A percentile compares a stretch with the other conserved stretches of the same genome.
Conservation (phyloP, 2,113 vertebrate species). For the Chlorodrepanis virens region DNA sequence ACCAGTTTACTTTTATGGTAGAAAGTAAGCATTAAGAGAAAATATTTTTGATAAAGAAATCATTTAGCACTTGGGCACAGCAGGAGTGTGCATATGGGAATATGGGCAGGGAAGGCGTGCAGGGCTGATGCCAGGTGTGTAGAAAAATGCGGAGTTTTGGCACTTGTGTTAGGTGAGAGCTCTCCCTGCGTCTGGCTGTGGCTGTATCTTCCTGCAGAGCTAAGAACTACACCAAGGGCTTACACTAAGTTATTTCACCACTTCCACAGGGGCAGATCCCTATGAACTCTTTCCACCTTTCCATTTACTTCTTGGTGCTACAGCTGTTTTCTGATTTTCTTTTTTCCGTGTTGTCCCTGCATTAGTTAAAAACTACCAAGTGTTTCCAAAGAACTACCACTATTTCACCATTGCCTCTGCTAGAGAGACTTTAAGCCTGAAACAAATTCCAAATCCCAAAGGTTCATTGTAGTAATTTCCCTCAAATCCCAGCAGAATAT, state of each 20-base stretch:
- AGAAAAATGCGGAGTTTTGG: slow-evolving; percentile 67
- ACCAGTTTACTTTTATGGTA: not conserved
- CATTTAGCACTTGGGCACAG: fast-evolving
- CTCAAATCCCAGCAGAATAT: not conserved
- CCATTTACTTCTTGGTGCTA: not conserved
- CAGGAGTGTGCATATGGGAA: too few species aligned
- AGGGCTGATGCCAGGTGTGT: slow-evolving; percentile 73
- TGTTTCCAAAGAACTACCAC: not conserved
- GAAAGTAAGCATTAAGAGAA: not conserved
- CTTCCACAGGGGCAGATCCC: not conserved
- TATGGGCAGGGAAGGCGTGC: not conserved
- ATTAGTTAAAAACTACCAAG: not conserved
- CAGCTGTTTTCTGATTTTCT: not conserved
- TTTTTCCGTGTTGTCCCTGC: not conserved
- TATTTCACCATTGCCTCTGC: not conserved
- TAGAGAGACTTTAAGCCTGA: not conserved
- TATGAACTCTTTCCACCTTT: not conserved
- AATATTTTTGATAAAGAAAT: not conserved
- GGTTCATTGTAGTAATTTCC: not conserved
- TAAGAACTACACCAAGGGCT: not conserved
- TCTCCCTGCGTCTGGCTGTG: not conserved
- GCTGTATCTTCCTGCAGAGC: not conserved
- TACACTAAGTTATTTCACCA: not conserved
- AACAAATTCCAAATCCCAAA: not conserved
- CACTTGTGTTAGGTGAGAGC: slow-evolving; percentile 72